A percentile compares a stretch with the other conserved stretches of the same genome.
These are phyloP conservation scores for Andricus grossulariae DNA, from an alignment of 1,140 invertebrate species.

Conservation along the genomic window DNA sequence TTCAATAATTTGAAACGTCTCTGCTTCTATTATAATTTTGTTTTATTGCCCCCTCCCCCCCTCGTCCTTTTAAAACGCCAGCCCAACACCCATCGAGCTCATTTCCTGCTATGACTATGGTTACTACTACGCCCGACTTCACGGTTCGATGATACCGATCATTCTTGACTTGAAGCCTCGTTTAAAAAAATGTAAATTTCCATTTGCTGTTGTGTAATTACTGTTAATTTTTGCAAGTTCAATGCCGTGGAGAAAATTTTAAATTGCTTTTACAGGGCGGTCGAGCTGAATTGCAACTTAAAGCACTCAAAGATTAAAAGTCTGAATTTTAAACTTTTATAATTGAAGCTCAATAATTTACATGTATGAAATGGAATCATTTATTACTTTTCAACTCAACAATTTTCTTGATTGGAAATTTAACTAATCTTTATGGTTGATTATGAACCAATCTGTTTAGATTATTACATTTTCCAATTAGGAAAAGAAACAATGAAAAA, in stretches of 20 bases:
- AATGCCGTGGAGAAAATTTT: not conserved
- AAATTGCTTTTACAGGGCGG: not conserved
- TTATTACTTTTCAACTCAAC: no score
- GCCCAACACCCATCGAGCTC: slow-evolving; percentile 37
- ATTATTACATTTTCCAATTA: no score
- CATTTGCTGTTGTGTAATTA: not conserved
- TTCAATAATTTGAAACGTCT: no score
- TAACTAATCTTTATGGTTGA: no score
- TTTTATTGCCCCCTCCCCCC: not conserved
- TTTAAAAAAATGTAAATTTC: not conserved
- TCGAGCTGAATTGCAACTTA: not conserved
- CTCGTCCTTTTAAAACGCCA: not conserved
- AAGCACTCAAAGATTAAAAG: no score
- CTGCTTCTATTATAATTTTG: not conserved
- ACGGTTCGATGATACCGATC: not conserved
- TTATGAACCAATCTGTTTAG: no score
- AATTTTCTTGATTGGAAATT: no score
- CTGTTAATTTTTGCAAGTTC: not conserved
- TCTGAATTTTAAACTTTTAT: no score
- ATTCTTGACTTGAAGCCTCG: not conserved
- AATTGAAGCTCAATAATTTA: no score
- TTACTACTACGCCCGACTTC: not conserved
- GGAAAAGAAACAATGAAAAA: no score
- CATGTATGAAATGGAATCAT: no score
- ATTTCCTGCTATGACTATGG: slow-evolving; percentile 14